A percentile compares a stretch with the other conserved stretches of the same genome.
Evolutionary conservation across 2,113 vertebrate species (phyloP).

Genomic region (Probosciger aterrimus): DNA sequence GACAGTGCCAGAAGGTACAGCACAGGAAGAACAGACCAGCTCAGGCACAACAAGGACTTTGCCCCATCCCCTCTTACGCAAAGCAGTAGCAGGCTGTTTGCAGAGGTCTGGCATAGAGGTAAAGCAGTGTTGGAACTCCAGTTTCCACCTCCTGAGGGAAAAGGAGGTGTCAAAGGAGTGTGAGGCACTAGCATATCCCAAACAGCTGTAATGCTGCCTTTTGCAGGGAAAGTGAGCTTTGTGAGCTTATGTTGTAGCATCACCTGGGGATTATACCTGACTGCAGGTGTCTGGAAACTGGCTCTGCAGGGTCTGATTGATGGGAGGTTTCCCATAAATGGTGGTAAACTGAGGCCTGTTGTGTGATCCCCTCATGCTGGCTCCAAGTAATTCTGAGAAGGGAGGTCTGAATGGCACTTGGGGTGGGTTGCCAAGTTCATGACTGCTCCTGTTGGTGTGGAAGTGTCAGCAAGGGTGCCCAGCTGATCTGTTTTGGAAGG

Average conservation of each 20-base stretch:
- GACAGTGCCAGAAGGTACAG: neutral
- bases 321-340: neutral
- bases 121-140: neutral
- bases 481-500: neutral
- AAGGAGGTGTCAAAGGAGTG: neutral
- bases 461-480: neutral
- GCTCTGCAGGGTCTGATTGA: neutral
- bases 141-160: neutral
- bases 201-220: neutral
- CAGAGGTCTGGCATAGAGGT: neutral
- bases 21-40: neutral
- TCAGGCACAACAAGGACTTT: neutral
- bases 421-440: neutral
- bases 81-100: neutral
- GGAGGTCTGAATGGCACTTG: neutral
- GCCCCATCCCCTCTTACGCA: accelerated
- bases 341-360: neutral
- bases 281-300: neutral
- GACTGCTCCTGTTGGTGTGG: neutral
- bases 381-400: neutral
- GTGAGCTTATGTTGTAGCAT: neutral
- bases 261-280: neutral
- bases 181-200: neutral
- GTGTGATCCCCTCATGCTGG: accelerated
- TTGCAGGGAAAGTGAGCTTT: neutral